phyloP scores from a whole-genome alignment of 2,113 vertebrate genomes.

The Corvus cornix region DNA sequence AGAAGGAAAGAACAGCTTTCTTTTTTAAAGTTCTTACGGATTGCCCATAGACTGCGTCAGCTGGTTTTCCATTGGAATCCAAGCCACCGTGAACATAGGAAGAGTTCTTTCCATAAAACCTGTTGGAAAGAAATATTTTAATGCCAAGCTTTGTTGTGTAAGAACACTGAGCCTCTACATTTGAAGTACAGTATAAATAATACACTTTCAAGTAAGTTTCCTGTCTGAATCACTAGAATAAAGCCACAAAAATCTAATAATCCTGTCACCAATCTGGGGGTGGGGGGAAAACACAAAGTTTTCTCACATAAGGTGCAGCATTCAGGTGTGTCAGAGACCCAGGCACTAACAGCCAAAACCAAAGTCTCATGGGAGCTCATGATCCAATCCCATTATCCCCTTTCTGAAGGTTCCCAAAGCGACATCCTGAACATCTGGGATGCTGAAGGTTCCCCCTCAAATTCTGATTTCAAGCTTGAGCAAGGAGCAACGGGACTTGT shows the following conservation, averaged over 20 bases:
- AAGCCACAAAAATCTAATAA: neutral
- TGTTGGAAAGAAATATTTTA: constrained; percentile 55
- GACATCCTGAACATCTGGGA: neutral
- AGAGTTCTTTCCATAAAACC: constrained; percentile 98
- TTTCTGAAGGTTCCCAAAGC: neutral
- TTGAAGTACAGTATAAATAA: neutral
- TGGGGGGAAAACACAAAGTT: neutral
- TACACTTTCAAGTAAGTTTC: neutral
- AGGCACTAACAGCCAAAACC: neutral
- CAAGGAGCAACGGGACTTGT: neutral
- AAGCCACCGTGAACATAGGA: constrained; percentile 96
- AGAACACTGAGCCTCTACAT: neutral
- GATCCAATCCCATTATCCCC: neutral
- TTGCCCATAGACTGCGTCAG: constrained; percentile 92
- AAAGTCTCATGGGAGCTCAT: neutral
- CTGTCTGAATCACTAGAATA: neutral
- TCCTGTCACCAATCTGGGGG: neutral
- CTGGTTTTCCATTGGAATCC: constrained; percentile 94
- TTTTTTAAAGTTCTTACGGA: constrained; percentile 78
- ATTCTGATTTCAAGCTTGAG: neutral
- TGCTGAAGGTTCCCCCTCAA: neutral
- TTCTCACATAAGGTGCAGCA: neutral
- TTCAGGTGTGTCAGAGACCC: neutral
- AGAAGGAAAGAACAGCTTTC: neutral
- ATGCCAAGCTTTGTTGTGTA: neutral